A percentile compares a stretch with the other conserved stretches of the same genome.
phyloP scores from a whole-genome alignment of 2,113 vertebrate genomes.

The Cynopterus brachyotis region DNA sequence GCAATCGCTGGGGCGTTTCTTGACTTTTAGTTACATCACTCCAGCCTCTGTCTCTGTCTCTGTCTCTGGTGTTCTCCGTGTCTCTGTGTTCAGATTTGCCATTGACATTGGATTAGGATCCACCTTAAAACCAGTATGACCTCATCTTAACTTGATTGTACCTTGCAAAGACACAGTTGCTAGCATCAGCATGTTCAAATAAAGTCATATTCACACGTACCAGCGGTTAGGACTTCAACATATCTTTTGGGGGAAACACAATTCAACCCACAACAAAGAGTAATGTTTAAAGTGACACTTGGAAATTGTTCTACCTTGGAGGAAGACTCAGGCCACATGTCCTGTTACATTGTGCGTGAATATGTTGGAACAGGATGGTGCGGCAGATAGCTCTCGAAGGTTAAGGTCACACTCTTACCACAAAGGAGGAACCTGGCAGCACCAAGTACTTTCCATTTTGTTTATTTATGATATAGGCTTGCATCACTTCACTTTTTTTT shows the following conservation, averaged over 20 bases:
- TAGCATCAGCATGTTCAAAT: background rate
- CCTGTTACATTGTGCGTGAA: background rate
- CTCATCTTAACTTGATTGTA: background rate
- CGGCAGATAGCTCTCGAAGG: background rate
- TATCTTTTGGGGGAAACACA: background rate
- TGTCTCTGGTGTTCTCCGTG: background rate
- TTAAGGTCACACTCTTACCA: background rate
- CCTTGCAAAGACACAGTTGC: background rate
- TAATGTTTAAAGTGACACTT: background rate
- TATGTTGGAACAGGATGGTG: background rate
- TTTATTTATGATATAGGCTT: background rate
- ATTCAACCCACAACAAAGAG: background rate
- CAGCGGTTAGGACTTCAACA: background rate
- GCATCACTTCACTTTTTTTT: too few relatives aligned
- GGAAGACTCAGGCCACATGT: background rate
- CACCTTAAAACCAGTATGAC: background rate
- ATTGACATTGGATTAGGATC: too few relatives aligned
- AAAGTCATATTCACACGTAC: background rate
- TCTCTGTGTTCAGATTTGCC: too few relatives aligned
- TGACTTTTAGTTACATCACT: background rate
- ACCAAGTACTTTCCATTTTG: background rate
- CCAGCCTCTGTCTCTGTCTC: background rate
- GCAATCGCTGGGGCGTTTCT: too few relatives aligned
- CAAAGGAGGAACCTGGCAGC: background rate
- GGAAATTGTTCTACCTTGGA: background rate